Conservation (phyloP, 2,797 vertebrate genomes). For the Sarcoramphus papa region DNA sequence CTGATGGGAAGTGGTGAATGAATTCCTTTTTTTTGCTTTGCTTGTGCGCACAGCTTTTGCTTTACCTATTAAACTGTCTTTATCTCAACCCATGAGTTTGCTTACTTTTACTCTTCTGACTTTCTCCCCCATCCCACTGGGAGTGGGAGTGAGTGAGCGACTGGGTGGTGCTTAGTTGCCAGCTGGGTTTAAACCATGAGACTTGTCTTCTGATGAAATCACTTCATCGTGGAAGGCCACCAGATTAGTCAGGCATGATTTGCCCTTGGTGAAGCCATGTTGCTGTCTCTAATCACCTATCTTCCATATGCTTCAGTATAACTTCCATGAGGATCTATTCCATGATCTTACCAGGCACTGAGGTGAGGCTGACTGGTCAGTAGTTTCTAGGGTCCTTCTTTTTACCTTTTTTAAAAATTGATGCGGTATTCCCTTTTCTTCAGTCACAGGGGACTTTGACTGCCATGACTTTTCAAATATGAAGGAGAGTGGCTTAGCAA, state of each 20-base stretch:
- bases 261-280: not conserved
- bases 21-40: no score
- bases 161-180: no score
- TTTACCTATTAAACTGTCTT: no score
- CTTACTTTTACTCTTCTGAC: no score
- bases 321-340: not conserved
- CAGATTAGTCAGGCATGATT: not conserved
- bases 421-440: not conserved
- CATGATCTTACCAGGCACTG: not conserved
- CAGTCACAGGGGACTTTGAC: not conserved
- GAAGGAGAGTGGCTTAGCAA: not conserved
- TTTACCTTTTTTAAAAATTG: not conserved
- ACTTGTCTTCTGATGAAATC: not conserved
- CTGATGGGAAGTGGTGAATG: no score
- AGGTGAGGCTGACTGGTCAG: not conserved
- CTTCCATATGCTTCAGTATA: not conserved
- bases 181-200: no score
- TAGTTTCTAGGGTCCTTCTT: not conserved
- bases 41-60: no score
- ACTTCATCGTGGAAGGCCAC: not conserved
- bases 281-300: not conserved
- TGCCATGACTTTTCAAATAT: not conserved
- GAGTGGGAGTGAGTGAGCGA: no score
- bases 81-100: no score
- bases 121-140: no score